A percentile compares a stretch with the other conserved stretches of the same genome.
Evolutionary conservation across 2,888 invertebrate genomes (phyloP).

Genomic region (Pachliopta kotzebuea): DNA sequence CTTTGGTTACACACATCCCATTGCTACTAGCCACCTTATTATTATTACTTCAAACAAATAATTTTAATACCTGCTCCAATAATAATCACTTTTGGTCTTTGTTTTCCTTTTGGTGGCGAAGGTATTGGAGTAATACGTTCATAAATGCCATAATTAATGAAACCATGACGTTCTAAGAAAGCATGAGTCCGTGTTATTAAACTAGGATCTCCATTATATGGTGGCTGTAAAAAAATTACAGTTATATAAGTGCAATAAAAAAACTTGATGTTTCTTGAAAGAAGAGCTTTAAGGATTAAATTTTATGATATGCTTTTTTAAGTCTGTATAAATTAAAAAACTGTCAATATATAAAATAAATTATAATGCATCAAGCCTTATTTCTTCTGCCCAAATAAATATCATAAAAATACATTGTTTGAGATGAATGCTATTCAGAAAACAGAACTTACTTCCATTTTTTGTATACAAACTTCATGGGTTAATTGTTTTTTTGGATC

Average conservation of each 20-base stretch:
- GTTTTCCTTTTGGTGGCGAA: constrained; percentile 77
- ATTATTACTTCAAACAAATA: background rate
- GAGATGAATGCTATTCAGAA: background rate
- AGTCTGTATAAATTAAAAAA: too few relatives aligned
- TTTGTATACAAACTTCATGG: constrained; percentile 88
- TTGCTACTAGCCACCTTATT: too few relatives aligned
- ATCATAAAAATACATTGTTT: background rate
- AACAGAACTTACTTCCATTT: constrained; percentile 81
- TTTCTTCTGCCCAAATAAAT: too few relatives aligned
- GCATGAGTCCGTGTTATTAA: constrained; percentile 92
- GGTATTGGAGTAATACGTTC: constrained; percentile 89
- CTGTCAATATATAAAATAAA: too few relatives aligned
- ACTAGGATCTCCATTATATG: constrained; percentile 95
- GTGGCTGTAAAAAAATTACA: constrained; percentile 75
- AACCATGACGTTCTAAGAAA: constrained; percentile 96
- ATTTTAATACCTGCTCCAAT: constrained; percentile 82
- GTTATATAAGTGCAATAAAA: background rate
- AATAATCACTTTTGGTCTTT: constrained; percentile 84
- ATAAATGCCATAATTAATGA: constrained; percentile 98
- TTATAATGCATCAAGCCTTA: too few relatives aligned
- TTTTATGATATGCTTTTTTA: too few relatives aligned
- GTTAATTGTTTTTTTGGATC: constrained; percentile 96
- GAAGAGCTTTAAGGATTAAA: too few relatives aligned
- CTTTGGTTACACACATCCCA: too few relatives aligned
- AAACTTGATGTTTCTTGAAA: too few relatives aligned